Conservation (phyloP, 2,113 vertebrate genomes). For the Eupsittula cactorum region DNA sequence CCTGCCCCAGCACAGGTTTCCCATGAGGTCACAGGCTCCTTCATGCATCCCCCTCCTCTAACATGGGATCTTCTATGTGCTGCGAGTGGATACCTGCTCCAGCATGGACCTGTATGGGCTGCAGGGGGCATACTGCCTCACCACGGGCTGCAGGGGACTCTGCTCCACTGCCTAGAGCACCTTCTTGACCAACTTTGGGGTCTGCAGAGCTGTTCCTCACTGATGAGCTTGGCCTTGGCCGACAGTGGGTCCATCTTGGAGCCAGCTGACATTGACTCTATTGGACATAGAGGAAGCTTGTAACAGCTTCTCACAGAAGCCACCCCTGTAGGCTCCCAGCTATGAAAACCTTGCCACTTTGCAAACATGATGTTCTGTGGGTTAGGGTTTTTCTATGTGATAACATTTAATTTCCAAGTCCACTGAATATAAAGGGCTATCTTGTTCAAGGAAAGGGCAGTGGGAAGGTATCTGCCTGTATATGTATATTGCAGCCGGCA, state of each 20-base stretch:
- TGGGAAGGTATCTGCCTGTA: neutral
- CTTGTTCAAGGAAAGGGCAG: neutral
- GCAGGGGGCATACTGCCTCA: neutral
- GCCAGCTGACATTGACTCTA: accelerated
- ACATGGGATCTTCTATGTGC: accelerated
- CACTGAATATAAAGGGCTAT: neutral
- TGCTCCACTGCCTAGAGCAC: neutral
- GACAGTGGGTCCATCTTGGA: accelerated
- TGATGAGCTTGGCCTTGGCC: neutral
- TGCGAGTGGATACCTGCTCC: neutral
- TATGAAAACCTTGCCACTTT: neutral
- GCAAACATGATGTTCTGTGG: neutral
- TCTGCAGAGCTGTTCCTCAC: neutral
- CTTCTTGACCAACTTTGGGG: neutral
- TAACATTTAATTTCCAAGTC: neutral
- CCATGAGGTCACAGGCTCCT: neutral
- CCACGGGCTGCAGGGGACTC: neutral
- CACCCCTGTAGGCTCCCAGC: neutral
- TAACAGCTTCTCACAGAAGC: neutral
- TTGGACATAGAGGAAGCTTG: neutral
- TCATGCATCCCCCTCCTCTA: neutral
- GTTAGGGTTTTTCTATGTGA: neutral
- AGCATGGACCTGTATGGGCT: neutral
- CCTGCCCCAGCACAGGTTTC: too few species aligned
- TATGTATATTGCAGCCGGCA: neutral